Conservation (phyloP, 1,140 invertebrate species). For the Anastrepha obliqua region DNA sequence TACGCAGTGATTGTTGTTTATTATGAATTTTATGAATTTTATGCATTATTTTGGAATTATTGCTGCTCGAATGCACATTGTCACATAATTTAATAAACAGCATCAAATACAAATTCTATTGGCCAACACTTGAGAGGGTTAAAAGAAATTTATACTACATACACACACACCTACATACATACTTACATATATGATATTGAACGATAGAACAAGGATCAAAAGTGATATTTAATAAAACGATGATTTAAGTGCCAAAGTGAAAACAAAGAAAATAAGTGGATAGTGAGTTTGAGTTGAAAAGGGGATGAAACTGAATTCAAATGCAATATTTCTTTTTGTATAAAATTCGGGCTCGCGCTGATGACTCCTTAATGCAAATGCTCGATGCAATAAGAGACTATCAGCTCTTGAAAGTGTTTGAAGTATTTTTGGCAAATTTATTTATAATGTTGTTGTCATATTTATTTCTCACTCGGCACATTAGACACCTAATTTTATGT, state of each 20-base stretch:
- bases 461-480: slow-evolving; percentile 29
- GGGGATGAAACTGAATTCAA: not conserved
- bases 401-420: not conserved
- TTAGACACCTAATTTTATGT: slow-evolving; percentile 46
- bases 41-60: slow-evolving; percentile 19
- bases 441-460: not conserved
- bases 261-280: not conserved
- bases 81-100: slow-evolving; percentile 46
- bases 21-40: slow-evolving; percentile 15
- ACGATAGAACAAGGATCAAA: not conserved
- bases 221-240: slow-evolving; percentile 29
- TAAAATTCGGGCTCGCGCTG: not conserved
- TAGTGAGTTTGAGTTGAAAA: too few relatives aligned
- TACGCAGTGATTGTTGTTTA: slow-evolving; percentile 50
- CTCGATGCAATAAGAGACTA: too few relatives aligned
- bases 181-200: not conserved
- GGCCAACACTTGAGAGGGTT: not conserved
- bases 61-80: slow-evolving; percentile 22
- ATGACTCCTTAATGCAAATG: not conserved
- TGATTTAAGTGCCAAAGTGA: not conserved
- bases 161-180: not conserved
- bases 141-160: not conserved
- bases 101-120: not conserved
- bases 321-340: not conserved
- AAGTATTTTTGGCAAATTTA: not conserved